Conservation (phyloP, 2,113 vertebrate genomes). For the Cyphomyrus discorhynchus region DNA sequence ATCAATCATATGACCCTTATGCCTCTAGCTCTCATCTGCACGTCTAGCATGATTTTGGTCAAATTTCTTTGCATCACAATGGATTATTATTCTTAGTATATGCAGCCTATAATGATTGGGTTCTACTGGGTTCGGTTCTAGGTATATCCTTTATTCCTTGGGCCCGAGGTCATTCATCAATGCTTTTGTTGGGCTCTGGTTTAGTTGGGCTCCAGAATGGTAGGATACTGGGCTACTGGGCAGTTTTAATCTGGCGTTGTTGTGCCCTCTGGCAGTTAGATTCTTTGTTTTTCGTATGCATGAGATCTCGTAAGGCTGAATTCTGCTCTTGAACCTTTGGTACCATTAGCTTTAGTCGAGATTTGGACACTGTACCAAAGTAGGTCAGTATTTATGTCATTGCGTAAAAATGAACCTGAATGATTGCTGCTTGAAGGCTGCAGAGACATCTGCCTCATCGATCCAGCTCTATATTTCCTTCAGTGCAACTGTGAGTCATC, state of each 20-base stretch:
- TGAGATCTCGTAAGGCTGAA: neutral
- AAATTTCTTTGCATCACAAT: neutral
- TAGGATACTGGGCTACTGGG: neutral
- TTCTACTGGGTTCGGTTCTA: neutral
- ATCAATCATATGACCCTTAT: neutral
- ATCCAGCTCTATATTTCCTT: neutral
- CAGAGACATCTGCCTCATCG: neutral
- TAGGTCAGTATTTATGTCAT: neutral
- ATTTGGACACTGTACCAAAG: neutral
- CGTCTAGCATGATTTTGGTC: neutral
- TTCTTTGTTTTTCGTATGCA: neutral
- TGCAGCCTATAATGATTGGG: neutral
- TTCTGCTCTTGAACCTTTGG: neutral
- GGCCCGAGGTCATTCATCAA: neutral
- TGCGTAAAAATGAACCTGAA: neutral
- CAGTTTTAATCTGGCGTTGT: neutral
- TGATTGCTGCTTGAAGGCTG: neutral
- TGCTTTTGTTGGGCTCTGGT: neutral
- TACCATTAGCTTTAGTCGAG: neutral
- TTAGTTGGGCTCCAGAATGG: neutral
- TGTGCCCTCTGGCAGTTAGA: neutral
- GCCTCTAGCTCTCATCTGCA: neutral
- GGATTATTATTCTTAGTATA: neutral
- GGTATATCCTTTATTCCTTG: neutral
- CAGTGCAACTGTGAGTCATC: neutral